Evolutionary conservation across 2,888 invertebrate genomes (phyloP).

Genomic region (Xiphydria camelus): DNA sequence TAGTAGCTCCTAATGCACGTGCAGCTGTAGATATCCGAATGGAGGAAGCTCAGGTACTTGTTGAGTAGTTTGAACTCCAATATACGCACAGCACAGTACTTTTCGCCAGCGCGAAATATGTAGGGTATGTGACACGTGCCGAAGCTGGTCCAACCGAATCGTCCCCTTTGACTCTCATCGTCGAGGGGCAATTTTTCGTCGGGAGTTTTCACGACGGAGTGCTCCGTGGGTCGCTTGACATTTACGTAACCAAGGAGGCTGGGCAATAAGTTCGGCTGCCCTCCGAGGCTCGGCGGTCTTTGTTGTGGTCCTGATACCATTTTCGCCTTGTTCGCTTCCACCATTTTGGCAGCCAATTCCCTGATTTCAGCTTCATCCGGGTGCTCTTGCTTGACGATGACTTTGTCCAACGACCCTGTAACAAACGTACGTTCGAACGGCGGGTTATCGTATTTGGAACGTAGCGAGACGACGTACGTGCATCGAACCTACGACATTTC

Average conservation of each 20-base stretch:
- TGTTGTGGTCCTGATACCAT: conserved; percentile 40
- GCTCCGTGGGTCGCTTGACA: conserved; percentile 36
- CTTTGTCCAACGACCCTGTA: conserved; percentile 46
- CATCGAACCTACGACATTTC: too few species aligned
- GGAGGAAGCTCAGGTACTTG: conserved; percentile 85
- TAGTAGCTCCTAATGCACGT: conserved; percentile 92
- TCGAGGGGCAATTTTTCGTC: conserved; percentile 64
- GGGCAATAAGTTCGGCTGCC: conserved; percentile 50
- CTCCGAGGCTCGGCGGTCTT: conserved; percentile 28
- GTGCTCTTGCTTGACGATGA: conserved; percentile 73
- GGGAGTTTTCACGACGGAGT: conserved; percentile 47
- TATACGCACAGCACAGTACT: conserved; percentile 92
- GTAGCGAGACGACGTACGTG: too few species aligned
- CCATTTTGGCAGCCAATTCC: conserved; percentile 84
- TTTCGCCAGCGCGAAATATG: conserved; percentile 80
- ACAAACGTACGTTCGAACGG: too few species aligned
- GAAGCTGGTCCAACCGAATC: conserved; percentile 90
- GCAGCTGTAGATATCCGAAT: conserved; percentile 88
- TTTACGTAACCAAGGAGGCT: conserved; percentile 47
- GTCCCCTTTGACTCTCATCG: conserved; percentile 77
- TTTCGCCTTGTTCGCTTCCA: conserved; percentile 77
- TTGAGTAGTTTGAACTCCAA: conserved; percentile 88
- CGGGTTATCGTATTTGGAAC: too few species aligned
- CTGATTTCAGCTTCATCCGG: conserved; percentile 87
- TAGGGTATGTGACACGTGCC: conserved; percentile 87